Base-by-base conservation (phyloP, 2,888 invertebrate genomes). In the Gandaritis pyraliata region DNA sequence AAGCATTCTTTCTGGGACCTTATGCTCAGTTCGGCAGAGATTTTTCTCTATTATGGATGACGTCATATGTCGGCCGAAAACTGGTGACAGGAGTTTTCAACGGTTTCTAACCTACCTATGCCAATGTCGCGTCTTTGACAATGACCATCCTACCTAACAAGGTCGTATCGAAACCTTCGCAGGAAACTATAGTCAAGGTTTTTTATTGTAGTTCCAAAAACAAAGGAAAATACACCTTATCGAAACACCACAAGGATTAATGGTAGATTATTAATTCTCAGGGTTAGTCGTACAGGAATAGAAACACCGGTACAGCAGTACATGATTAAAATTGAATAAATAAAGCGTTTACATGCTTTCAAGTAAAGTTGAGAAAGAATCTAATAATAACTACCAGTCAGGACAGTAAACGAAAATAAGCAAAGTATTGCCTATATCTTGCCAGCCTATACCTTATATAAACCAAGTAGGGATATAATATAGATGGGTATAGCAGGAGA, bases 121-220 rank as follows among this genome's bases (percentile, higher is more conserved):
- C 12, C 4, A 43, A 43, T 43, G 15, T 59, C 67, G 54, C 75
- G 79, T 59, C 80, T 78, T 82, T 83, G 84, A 80, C 83, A 83
- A 72, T 83, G 83, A 75, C 77, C 75, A 72, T 43, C 71, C 73
- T 74, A 69, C 54, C 36, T 39, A 38, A 72, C 80, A 84, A 82
- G 84, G 84, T 73, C 78, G 58, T 60, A 61, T 65, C 53, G 71
- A 73, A 81, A 79, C 81, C 83, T 81, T 79, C 74, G 63, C 65
- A 66, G 75, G 74, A 13, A 63, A 69, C 70, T 59, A 55, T 70
- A 68, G 74, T 75, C 77, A 79, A 80, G 79, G 80, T 73, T 73
- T 58, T n/a, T 53, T 59, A 57, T 59, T 36, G 41, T 61, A 50
- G 46, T 39, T 53, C 45, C 47, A 54, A 47, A 43, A 51, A 33